Evolutionary conservation across 2,797 vertebrate genomes (phyloP).

Genomic region (Glossophaga mutica): DNA sequence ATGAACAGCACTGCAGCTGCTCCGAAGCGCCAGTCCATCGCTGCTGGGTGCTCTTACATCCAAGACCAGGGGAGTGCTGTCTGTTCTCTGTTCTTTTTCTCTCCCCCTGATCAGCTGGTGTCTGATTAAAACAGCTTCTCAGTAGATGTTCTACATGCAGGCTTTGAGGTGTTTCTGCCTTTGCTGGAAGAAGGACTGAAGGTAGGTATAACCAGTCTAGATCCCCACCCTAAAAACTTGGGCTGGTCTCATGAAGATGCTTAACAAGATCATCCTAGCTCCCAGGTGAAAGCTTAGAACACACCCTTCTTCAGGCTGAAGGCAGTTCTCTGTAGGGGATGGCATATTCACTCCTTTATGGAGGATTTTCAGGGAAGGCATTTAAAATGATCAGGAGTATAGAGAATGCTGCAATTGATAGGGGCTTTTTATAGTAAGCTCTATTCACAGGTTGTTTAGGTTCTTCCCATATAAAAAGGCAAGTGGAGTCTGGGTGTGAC

Average conservation of each 20-base stretch:
- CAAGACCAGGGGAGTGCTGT: conserved; percentile 75
- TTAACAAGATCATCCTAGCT: conserved; percentile 86
- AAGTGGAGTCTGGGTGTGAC: neutral
- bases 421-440: neutral
- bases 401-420: neutral
- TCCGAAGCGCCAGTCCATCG: conserved; percentile 83
- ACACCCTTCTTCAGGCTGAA: conserved; percentile 85
- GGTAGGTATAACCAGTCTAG: conserved; percentile 83
- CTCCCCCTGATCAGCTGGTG: conserved; percentile 52
- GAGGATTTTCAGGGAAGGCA: neutral
- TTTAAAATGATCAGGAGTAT: neutral
- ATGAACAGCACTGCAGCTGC: conserved; percentile 76
- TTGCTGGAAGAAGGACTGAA: conserved; percentile 80
- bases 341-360: neutral
- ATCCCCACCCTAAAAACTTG: conserved; percentile 88
- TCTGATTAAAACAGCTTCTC: conserved; percentile 67
- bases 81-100: conserved; percentile 68
- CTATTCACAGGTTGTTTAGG: neutral
- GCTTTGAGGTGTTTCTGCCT: conserved; percentile 83
- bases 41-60: conserved; percentile 75
- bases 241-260: conserved; percentile 84
- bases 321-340: conserved; percentile 74
- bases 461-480: neutral
- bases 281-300: conserved; percentile 83
- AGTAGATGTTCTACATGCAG: conserved; percentile 82